These are phyloP conservation scores for Drosophila orena DNA, from an alignment of 1,140 invertebrate species.

Conservation along the genomic window DNA sequence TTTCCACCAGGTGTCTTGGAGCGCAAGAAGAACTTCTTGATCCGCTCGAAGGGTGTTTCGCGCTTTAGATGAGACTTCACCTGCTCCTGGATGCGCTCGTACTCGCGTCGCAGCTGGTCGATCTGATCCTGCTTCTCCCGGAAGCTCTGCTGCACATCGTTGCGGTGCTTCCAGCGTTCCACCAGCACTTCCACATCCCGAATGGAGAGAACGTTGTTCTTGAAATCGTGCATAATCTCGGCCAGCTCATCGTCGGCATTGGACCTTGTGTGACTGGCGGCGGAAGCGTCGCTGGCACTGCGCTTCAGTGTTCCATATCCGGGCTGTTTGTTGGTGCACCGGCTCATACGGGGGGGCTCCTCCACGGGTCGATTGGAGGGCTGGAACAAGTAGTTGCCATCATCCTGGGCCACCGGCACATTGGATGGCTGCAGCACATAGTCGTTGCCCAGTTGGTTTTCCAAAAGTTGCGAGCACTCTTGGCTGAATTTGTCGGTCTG, in stretches of 20 bases:
- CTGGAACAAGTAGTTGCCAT: conserved; percentile 86
- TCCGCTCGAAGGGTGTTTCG: conserved; percentile 91
- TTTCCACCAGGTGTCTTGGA: conserved; percentile 85
- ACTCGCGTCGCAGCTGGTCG: conserved; percentile 91
- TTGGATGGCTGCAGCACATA: conserved; percentile 83
- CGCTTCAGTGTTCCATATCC: conserved; percentile 74
- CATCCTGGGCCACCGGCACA: conserved; percentile 60
- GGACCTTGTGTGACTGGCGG: conserved; percentile 69
- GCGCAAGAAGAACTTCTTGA: conserved; percentile 91
- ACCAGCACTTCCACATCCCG: conserved; percentile 93
- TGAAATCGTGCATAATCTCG: conserved; percentile 95
- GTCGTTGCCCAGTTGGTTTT: conserved; percentile 78
- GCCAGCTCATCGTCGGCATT: conserved; percentile 91
- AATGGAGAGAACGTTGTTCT: conserved; percentile 94
- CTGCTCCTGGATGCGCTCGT: conserved; percentile 91
- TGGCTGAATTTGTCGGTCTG: conserved; percentile 82
- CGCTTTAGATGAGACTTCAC: conserved; percentile 90
- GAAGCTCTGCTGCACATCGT: conserved; percentile 93
- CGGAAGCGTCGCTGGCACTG: conserved; percentile 70
- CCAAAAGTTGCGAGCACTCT: conserved; percentile 81
- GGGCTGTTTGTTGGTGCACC: conserved; percentile 36
- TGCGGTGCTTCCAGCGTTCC: conserved; percentile 93
- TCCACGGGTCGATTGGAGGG: conserved; percentile 87
- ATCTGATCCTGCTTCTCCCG: conserved; percentile 93
- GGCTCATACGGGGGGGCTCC: conserved; percentile 48